A percentile compares a stretch with the other conserved stretches of the same genome.
These are phyloP conservation scores for Tauraco hartlaubi DNA, from an alignment of 2,797 vertebrate genomes.

Conservation along the genomic window DNA sequence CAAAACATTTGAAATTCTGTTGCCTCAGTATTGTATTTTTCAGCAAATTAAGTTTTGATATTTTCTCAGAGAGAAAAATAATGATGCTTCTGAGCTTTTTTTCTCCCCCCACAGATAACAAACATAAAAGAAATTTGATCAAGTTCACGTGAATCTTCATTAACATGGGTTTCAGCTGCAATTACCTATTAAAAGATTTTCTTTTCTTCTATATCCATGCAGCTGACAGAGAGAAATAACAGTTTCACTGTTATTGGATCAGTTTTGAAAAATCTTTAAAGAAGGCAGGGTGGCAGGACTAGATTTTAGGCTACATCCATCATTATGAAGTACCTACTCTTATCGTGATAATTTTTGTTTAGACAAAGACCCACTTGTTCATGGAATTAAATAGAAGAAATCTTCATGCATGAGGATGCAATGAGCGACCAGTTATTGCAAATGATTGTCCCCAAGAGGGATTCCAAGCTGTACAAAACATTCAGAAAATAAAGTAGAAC, in stretches of 20 bases:
- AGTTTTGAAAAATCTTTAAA: not conserved
- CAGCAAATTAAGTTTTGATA: not conserved
- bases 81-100: not conserved
- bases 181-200: not conserved
- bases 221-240: not conserved
- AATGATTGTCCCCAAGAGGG: not conserved
- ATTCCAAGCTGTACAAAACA: not conserved
- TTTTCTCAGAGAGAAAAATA: not conserved
- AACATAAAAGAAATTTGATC: not conserved
- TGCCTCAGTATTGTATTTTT: not conserved
- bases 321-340: not conserved
- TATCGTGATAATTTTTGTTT: not conserved
- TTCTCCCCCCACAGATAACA: accelerated
- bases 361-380: not conserved
- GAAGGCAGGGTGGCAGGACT: not conserved
- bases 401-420: not conserved
- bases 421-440: not conserved
- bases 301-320: not conserved
- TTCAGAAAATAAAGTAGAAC: not conserved
- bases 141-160: not conserved
- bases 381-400: not conserved
- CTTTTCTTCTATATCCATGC: not conserved
- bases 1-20: not conserved
- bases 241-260: not conserved
- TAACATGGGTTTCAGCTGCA: not conserved